phyloP scores from a whole-genome alignment of 2,113 vertebrate genomes.

The Strix aluco region DNA sequence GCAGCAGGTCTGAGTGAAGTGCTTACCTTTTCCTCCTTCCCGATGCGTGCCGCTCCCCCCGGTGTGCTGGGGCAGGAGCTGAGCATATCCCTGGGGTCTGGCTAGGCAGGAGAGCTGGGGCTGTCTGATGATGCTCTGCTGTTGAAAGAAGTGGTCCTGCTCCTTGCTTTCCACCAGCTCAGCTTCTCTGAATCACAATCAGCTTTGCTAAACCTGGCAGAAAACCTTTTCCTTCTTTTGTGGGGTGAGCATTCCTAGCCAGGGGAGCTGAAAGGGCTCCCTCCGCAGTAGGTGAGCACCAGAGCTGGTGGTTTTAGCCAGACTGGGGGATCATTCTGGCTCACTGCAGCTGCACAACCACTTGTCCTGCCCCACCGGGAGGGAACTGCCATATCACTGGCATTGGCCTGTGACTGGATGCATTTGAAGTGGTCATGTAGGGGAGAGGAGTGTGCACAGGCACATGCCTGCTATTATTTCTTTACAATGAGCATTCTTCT shows the following conservation, averaged over 20 bases:
- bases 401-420: neutral
- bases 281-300: rapidly evolving
- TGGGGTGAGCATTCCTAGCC: rapidly evolving
- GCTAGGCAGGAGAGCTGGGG: neutral
- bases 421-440: neutral
- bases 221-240: neutral
- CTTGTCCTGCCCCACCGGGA: neutral
- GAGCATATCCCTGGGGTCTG: neutral
- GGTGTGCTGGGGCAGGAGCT: neutral
- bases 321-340: neutral
- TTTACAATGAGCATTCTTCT: neutral
- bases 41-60: neutral
- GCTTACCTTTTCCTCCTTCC: conserved; percentile 13
- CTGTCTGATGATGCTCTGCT: neutral
- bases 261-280: neutral
- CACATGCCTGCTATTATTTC: neutral
- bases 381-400: neutral
- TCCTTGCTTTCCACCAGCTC: neutral
- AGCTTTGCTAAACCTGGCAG: neutral
- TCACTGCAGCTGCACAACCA: neutral
- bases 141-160: neutral
- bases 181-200: neutral
- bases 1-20: neutral
- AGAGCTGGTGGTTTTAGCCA: neutral
- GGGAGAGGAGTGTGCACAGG: neutral